Evolutionary conservation across 1,140 invertebrate species (phyloP), one percentile per base, ranked within the genome.

Genomic region (Formica exsecta): DNA sequence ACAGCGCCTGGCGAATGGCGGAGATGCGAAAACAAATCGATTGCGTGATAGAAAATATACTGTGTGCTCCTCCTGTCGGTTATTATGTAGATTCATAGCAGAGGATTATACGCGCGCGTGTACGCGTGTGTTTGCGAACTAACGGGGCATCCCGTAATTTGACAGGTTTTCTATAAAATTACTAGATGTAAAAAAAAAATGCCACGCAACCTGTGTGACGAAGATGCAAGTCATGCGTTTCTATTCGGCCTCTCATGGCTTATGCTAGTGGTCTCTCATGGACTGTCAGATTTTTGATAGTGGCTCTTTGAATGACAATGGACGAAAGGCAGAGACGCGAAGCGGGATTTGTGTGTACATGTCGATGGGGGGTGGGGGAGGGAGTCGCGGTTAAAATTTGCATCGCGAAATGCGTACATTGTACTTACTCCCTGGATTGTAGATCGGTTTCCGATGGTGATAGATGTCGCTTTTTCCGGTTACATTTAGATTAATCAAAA

Each of bases 31-130:
- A 83, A 83, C 79, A 83, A 83, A 83, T 83, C 79, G 79, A 81
- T 81, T 59, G 79, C 66, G 79, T 44, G 79, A 83, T 83, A 83
- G 79, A 73, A 83, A 83, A 83, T 83, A 51, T 83, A 73, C 54
- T 32, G 79, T 62, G 38, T 36, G 79, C 68, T 83, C 68, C 62
- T 83, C 68, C 62, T 83, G 54, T 62, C 68, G 79, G 36, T 83
- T 83, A 83, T 83, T 83, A 83, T 62, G 79, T 83, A 62, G 68
- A 83, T 83, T 73, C 79, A 83, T 83, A 74, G 79, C 79, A 74
- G 54, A 74, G 54, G 54, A 74, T 83, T 83, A 83, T 61, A 48
- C 61, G 25, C 68, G 54, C 29, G 68, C 79, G 25, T 25, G n/a
- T 73, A 54, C 29, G 19, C 29, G 19, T 57, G 54, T 59, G 36